These are phyloP conservation scores for Pseudococcus longispinus DNA, from an alignment of 2,888 invertebrate genomes.

Conservation along the genomic window DNA sequence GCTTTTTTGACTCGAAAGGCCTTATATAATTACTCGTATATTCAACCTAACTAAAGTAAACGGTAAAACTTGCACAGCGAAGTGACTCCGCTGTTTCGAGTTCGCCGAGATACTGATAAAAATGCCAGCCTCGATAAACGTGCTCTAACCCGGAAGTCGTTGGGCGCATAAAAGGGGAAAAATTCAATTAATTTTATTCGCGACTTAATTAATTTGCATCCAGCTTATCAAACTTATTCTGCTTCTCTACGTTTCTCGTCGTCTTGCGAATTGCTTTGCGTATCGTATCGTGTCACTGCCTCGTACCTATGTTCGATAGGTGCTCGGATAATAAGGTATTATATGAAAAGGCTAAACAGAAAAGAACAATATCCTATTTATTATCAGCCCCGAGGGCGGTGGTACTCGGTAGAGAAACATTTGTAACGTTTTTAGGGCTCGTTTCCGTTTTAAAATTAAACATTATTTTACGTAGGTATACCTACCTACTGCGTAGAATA, in stretches of 20 bases:
- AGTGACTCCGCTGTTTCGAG: neutral
- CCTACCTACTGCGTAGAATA: neutral
- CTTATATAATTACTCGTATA: neutral
- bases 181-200: conserved; percentile 45
- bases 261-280: neutral
- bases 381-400: neutral
- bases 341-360: neutral
- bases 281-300: conserved; percentile 20
- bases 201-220: conserved; percentile 44
- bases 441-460: conserved; percentile 22
- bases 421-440: conserved; percentile 28
- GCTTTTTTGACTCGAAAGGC: conserved; percentile 1
- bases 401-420: neutral
- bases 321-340: neutral
- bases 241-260: neutral
- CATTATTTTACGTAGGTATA: neutral
- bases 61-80: neutral
- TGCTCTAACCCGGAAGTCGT: conserved; percentile 22
- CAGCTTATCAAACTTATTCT: conserved; percentile 33
- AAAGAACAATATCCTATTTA: conserved; percentile 29
- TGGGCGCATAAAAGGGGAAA: conserved; percentile 13
- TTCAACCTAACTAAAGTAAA: neutral
- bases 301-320: neutral
- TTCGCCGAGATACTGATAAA: conserved; percentile 11
- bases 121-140: conserved; percentile 7